Percentiles rank a stretch among this genome's conserved stretches.
phyloP scores from a whole-genome alignment of 2,113 vertebrate genomes.

The Paralichthys olivaceus region DNA sequence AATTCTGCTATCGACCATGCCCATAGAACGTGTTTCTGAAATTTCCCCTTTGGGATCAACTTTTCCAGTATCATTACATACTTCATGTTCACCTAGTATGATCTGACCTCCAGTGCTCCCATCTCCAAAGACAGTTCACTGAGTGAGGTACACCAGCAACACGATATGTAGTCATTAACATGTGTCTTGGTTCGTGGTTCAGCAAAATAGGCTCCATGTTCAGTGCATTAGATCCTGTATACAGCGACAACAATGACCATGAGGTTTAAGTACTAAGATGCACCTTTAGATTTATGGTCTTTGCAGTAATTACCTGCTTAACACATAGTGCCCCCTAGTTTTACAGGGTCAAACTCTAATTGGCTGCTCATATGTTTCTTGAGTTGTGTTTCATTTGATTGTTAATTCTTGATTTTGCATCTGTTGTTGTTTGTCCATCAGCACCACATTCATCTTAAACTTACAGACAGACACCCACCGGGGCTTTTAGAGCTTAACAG shows the following conservation, averaged over 20 bases:
- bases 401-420: not conserved
- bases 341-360: not conserved
- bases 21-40: slow-evolving; percentile 30
- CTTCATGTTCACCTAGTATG: slow-evolving; percentile 9
- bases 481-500: slow-evolving; percentile 9
- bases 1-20: slow-evolving; percentile 37
- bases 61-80: slow-evolving; percentile 14
- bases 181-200: not conserved
- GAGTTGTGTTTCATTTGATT: not conserved
- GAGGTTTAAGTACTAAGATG: not conserved
- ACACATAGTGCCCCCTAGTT: not conserved
- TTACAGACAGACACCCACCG: slow-evolving; percentile 5
- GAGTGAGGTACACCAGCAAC: slow-evolving; percentile 2
- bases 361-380: slow-evolving; percentile 3
- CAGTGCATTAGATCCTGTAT: not conserved
- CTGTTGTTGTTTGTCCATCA: not conserved
- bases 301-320: not conserved
- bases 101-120: slow-evolving; percentile 9
- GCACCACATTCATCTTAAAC: slow-evolving; percentile 5
- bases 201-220: too few relatives aligned
- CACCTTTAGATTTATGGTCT: slow-evolving; percentile 2
- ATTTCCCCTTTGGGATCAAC: slow-evolving; percentile 28
- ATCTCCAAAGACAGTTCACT: slow-evolving; percentile 15
- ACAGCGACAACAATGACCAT: not conserved
- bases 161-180: slow-evolving; percentile 3